A percentile compares a stretch with the other conserved stretches of the same genome.
phyloP scores from a whole-genome alignment of 1,140 invertebrate genomes.

The Papilio polyxenes region DNA sequence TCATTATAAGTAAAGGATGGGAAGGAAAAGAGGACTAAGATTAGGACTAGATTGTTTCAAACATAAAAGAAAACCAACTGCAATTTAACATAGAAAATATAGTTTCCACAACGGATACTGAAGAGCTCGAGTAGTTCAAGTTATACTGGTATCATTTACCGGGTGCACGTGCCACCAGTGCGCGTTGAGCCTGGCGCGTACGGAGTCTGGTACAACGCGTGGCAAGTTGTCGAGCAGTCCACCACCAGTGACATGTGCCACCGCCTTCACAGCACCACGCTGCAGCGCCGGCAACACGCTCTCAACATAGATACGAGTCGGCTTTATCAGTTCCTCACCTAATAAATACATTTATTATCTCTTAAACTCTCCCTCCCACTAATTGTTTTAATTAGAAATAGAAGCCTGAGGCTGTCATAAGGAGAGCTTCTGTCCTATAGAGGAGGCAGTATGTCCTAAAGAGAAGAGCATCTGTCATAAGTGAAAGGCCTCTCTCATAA shows the following conservation, averaged over 20 bases:
- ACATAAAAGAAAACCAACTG: too few relatives aligned
- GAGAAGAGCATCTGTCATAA: too few relatives aligned
- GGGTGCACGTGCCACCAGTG: slow-evolving; percentile 87
- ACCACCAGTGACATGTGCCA: slow-evolving; percentile 98
- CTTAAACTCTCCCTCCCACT: too few relatives aligned
- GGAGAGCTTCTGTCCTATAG: too few relatives aligned
- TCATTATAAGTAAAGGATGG: too few relatives aligned
- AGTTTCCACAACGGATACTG: too few relatives aligned
- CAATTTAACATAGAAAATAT: too few relatives aligned
- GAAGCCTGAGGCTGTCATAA: too few relatives aligned
- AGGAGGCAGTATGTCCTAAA: too few relatives aligned
- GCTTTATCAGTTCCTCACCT: slow-evolving; percentile 93
- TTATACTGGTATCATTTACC: slow-evolving; percentile 75
- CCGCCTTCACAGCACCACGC: slow-evolving; percentile 89
- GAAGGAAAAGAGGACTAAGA: too few relatives aligned
- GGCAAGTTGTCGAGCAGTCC: slow-evolving; percentile 96
- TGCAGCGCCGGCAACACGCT: slow-evolving; percentile 87
- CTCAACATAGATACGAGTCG: slow-evolving; percentile 95
- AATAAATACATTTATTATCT: slow-evolving; percentile 18
- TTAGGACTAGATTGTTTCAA: too few relatives aligned
- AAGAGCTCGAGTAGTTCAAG: not conserved
- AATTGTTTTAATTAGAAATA: too few relatives aligned
- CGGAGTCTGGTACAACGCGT: slow-evolving; percentile 85
- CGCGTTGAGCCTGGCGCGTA: slow-evolving; percentile 88
- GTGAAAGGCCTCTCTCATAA: not conserved